Base-by-base conservation (phyloP, 2,888 invertebrate genomes). In the Aphodius granarius region DNA sequence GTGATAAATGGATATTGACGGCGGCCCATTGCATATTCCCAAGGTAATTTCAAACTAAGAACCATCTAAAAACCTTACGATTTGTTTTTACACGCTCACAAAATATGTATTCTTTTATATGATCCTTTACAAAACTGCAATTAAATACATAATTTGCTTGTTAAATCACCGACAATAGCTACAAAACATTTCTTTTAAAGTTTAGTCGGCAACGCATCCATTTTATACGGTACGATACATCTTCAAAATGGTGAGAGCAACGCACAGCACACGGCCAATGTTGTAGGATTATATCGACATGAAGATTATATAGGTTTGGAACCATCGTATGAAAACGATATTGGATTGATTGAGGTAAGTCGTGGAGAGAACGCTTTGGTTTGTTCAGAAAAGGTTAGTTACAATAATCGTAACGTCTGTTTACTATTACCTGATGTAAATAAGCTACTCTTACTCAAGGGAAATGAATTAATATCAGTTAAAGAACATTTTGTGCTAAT, bases 11-110 rank as follows among this genome's bases (percentile, higher is more conserved):
- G 76, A 73, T 82, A 16, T 71, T 82, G 20, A 82, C 82, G 13
- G 82, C 81, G 6, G 81, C 79, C 0, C 80, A 80, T 73, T 81
- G 81, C 72, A 76, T 80, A 66, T 73, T 74, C 72, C 64, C 62
- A 9, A 68, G 75, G 81, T 81, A 78, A 78, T 76, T 74, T 16
- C 20, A 68, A 73, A 19, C 22, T 73, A 73, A 23, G 62, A 73
- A 64, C 20, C 65, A 19, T 65, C n/a, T n/a, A n/a, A 62, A 62
- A 62, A 62, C 15, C 15, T 15, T 13, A 13, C 9, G 15, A 13
- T 62, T 62, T 15, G 63, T 62, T 62, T 15, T 62, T 62, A 15
- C 63, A 62, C 15, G n/a, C n/a, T n/a, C n/a, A n/a, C n/a, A n/a
- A n/a, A n/a, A n/a, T n/a, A n/a, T n/a, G n/a, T n/a, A n/a, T n/a